Evolutionary conservation across 2,888 invertebrate species (phyloP).

Genomic region (Drosophila parthenogenetica): DNA sequence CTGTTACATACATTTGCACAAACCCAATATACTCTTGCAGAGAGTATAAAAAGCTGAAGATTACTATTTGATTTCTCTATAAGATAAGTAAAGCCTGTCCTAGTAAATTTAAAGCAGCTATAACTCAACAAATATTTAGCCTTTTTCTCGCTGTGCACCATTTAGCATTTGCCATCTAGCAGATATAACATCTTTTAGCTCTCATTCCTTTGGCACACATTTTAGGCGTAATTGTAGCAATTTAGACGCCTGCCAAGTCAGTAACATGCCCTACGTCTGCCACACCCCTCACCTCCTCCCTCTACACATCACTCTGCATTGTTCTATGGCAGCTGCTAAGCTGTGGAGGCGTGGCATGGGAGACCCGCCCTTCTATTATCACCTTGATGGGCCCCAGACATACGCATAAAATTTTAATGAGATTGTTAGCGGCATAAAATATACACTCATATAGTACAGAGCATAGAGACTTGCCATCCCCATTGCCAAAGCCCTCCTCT

Average conservation of each 20-base stretch:
- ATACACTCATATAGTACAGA: slow-evolving; percentile 53
- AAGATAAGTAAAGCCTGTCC: not conserved
- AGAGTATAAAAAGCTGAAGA: no score
- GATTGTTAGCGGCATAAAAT: slow-evolving; percentile 79
- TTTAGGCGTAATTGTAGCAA: slow-evolving; percentile 81
- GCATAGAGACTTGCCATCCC: slow-evolving; percentile 23
- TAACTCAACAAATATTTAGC: no score
- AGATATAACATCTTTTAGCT: slow-evolving; percentile 4
- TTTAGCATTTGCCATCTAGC: slow-evolving; percentile 7
- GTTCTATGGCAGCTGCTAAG: slow-evolving; percentile 30
- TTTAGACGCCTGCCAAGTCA: slow-evolving; percentile 66
- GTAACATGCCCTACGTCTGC: slow-evolving; percentile 47
- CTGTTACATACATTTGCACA: no score
- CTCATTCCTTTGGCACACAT: slow-evolving; percentile 66
- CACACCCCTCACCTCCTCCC: not conserved
- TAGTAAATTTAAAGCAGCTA: not conserved
- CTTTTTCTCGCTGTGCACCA: not conserved
- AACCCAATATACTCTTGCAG: no score
- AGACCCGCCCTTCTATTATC: slow-evolving; percentile 66
- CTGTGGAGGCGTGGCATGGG: slow-evolving; percentile 29
- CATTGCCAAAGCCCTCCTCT: not conserved
- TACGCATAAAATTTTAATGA: slow-evolving; percentile 81
- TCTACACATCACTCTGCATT: slow-evolving; percentile 6
- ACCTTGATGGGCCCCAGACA: slow-evolving; percentile 67
- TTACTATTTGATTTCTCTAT: no score